Conservation (phyloP, 53 echinoderm and acorn worm genomes). For the Echinometra lucunter region DNA sequence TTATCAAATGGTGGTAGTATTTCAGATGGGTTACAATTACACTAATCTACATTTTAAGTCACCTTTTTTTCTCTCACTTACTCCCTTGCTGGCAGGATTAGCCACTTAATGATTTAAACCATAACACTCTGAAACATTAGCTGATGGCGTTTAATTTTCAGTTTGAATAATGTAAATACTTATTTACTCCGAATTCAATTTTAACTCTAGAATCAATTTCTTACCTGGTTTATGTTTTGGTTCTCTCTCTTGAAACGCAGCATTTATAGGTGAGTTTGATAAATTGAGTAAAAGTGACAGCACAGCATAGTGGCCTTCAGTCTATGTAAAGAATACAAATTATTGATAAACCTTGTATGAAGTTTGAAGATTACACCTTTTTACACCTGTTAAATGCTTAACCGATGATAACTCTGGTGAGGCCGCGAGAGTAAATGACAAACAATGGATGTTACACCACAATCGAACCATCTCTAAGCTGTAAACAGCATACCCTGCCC, state of each 20-base stretch:
- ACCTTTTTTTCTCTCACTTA: too few relatives aligned
- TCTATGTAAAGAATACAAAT: slow-evolving; percentile 48
- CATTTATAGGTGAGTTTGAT: slow-evolving; percentile 75
- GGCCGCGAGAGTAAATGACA: not conserved
- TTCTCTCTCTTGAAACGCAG: slow-evolving; percentile 71
- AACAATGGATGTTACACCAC: not conserved
- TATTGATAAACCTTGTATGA: not conserved
- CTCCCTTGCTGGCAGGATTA: too few relatives aligned
- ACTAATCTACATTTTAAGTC: too few relatives aligned
- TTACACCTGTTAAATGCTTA: not conserved
- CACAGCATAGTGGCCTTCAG: slow-evolving; percentile 85
- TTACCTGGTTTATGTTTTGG: slow-evolving; percentile 66
- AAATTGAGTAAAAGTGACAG: slow-evolving; percentile 78
- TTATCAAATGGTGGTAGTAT: too few relatives aligned
- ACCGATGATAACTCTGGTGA: not conserved
- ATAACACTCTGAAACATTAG: too few relatives aligned
- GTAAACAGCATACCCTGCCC: too few relatives aligned
- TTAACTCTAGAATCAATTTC: too few relatives aligned
- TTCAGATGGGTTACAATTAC: too few relatives aligned
- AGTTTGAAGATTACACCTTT: not conserved
- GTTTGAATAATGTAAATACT: too few relatives aligned
- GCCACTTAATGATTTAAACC: too few relatives aligned
- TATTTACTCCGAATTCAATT: too few relatives aligned
- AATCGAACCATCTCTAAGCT: not conserved
- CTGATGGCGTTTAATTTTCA: too few relatives aligned